Conservation (phyloP, 1,140 invertebrate genomes). For the Scaptomyza montana region DNA sequence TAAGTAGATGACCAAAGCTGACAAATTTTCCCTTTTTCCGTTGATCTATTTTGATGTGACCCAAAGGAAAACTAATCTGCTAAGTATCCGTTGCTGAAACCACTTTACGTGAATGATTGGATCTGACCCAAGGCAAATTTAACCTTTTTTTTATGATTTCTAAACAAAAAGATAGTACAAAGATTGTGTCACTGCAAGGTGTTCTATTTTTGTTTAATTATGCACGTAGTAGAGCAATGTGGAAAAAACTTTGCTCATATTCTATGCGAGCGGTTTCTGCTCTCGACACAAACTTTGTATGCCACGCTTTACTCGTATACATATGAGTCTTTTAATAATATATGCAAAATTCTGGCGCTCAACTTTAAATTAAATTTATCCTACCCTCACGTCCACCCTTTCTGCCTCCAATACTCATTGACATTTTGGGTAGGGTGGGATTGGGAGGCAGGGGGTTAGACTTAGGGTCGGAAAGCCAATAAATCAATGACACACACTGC, state of each 20-base stretch:
- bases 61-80: constrained; percentile 56
- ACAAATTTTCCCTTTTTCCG: constrained; percentile 35
- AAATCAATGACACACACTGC: constrained; percentile 74
- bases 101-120: constrained; percentile 73
- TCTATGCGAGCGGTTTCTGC: constrained; percentile 31
- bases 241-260: constrained; percentile 56
- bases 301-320: constrained; percentile 1
- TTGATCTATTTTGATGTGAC: constrained; percentile 59
- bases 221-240: constrained; percentile 52
- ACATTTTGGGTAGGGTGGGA: neutral
- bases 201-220: constrained; percentile 62
- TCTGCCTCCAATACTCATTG: neutral
- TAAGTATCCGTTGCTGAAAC: constrained; percentile 20
- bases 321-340: constrained; percentile 52
- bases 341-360: constrained; percentile 44
- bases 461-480: constrained; percentile 53
- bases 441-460: neutral
- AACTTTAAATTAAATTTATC: constrained; percentile 73
- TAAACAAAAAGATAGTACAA: constrained; percentile 41
- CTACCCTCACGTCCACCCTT: neutral
- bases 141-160: constrained; percentile 50
- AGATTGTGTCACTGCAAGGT: constrained; percentile 63
- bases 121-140: constrained; percentile 43
- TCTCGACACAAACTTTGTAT: constrained; percentile 52
- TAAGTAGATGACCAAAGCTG: constrained; percentile 7